Percentiles rank a stretch among this genome's conserved stretches.
These are phyloP conservation scores for Neotoxoptera formosana DNA, from an alignment of 1,140 invertebrate species.

Conservation along the genomic window DNA sequence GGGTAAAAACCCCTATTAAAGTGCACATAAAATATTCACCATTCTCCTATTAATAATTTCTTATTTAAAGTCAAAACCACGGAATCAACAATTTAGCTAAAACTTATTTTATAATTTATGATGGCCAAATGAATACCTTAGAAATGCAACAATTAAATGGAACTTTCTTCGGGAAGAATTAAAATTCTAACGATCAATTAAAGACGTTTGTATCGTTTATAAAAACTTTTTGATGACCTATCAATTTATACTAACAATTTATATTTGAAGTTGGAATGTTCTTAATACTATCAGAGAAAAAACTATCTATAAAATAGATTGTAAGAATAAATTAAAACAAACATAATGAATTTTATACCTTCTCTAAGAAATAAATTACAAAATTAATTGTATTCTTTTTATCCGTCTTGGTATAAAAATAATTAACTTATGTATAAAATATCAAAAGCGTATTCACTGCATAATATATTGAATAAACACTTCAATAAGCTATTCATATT, in stretches of 20 bases:
- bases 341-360: background rate
- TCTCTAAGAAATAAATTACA: background rate
- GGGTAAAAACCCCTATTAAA: background rate
- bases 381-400: background rate
- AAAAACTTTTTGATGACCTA: background rate
- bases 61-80: background rate
- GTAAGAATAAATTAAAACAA: background rate
- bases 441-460: background rate
- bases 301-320: too few relatives aligned
- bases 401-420: background rate
- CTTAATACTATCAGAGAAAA: too few relatives aligned
- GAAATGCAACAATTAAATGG: background rate
- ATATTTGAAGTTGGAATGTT: background rate
- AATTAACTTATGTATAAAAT: background rate
- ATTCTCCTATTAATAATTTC: background rate
- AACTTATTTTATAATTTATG: background rate
- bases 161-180: background rate
- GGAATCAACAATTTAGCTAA: background rate
- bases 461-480: background rate
- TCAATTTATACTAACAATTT: background rate
- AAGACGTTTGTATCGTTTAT: background rate
- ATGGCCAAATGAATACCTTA: background rate
- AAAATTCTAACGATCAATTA: background rate
- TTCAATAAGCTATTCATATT: background rate
- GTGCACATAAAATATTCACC: background rate